phyloP scores from a whole-genome alignment of 2,113 vertebrate genomes.

The Chloropsis hardwickii region DNA sequence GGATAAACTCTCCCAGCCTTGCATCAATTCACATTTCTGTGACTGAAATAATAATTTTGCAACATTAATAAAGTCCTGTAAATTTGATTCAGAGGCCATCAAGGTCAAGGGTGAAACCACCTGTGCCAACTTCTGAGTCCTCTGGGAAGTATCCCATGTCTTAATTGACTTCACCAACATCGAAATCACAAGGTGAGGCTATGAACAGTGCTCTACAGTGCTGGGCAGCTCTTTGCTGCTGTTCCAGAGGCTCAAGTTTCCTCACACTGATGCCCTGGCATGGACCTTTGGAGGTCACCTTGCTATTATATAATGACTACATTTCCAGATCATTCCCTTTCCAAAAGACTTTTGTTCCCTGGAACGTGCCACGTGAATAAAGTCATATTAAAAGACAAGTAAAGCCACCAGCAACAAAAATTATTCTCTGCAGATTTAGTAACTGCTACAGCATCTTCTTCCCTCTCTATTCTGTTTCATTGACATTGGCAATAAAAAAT shows the following conservation, averaged over 20 bases:
- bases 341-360: conserved; percentile 24
- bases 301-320: conserved; percentile 14
- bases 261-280: conserved; percentile 20
- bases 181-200: background rate
- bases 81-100: background rate
- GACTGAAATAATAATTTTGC: background rate
- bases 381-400: conserved; percentile 37
- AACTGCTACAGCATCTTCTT: conserved; percentile 44
- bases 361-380: conserved; percentile 29
- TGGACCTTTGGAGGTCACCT: conserved; percentile 20
- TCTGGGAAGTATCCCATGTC: background rate
- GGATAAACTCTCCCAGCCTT: background rate
- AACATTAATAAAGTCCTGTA: background rate
- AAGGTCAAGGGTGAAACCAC: background rate
- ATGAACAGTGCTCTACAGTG: background rate
- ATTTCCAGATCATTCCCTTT: conserved; percentile 47
- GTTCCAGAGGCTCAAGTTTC: conserved; percentile 34
- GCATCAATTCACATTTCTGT: background rate
- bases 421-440: conserved; percentile 36
- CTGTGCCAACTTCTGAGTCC: background rate
- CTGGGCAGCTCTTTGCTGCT: background rate
- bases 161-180: background rate
- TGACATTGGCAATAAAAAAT: conserved; percentile 60
- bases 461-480: conserved; percentile 30
- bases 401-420: conserved; percentile 47